Percentiles rank a stretch among this genome's conserved stretches.
Evolutionary conservation across 2,888 invertebrate genomes (phyloP).

Genomic region (Hesperia comma): DNA sequence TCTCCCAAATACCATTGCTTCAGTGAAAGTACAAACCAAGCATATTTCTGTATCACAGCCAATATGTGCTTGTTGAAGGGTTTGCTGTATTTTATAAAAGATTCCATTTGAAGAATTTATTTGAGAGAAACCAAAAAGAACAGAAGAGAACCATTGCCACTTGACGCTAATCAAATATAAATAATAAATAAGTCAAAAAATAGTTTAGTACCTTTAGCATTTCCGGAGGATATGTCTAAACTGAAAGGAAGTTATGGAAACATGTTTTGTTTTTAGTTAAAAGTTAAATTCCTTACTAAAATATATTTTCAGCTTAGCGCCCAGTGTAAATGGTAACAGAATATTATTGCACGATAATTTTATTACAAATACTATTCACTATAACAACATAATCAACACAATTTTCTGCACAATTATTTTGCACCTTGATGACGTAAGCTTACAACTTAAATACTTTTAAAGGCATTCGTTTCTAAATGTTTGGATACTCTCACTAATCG

Average conservation of each 20-base stretch:
- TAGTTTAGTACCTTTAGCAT: neutral
- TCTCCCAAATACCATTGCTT: slow-evolving; percentile 27
- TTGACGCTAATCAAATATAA: neutral
- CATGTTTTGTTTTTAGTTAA: too few species aligned
- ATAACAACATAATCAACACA: neutral
- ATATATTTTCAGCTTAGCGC: neutral
- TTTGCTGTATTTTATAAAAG: neutral
- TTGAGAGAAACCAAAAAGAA: slow-evolving; percentile 4
- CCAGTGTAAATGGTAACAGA: neutral
- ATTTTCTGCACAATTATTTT: slow-evolving; percentile 8
- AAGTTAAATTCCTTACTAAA: too few species aligned
- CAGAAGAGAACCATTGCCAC: neutral
- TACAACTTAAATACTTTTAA: slow-evolving; percentile 23
- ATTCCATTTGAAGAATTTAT: neutral
- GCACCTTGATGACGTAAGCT: slow-evolving; percentile 3
- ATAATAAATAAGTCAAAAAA: neutral
- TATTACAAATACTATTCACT: neutral
- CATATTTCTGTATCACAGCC: slow-evolving; percentile 42
- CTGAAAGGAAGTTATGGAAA: too few species aligned
- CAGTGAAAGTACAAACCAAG: slow-evolving; percentile 21
- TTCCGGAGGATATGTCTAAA: neutral
- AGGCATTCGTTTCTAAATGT: slow-evolving; percentile 20
- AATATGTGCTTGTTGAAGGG: slow-evolving; percentile 8
- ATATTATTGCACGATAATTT: slow-evolving; percentile 14
- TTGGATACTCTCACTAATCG: slow-evolving; percentile 22